These are phyloP conservation scores for Meandrusa payeni DNA, from an alignment of 2,888 invertebrate genomes.

Conservation along the genomic window DNA sequence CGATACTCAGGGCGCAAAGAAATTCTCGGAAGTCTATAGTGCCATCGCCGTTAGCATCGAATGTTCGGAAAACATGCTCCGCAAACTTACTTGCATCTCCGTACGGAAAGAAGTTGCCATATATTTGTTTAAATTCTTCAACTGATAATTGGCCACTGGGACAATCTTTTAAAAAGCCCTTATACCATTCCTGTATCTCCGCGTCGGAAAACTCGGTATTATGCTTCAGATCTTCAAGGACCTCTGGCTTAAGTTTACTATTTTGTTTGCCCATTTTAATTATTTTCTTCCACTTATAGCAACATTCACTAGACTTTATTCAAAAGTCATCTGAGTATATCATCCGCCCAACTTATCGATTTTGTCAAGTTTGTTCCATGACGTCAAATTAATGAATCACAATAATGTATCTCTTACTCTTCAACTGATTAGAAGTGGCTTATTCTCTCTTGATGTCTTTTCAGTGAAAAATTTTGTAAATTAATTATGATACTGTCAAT, in stretches of 20 bases:
- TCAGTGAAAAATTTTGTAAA: too few relatives aligned
- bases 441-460: too few relatives aligned
- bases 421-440: too few relatives aligned
- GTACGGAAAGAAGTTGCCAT: constrained; percentile 99
- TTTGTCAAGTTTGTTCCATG: too few relatives aligned
- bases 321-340: too few relatives aligned
- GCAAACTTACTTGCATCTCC: constrained; percentile 99
- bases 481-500: too few relatives aligned
- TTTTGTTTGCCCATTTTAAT: constrained; percentile 97
- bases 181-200: constrained; percentile 99
- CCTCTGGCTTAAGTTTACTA: constrained; percentile 99
- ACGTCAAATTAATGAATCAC: too few relatives aligned
- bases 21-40: constrained; percentile 99
- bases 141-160: constrained; percentile 98
- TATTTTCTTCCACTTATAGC: too few relatives aligned
- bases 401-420: too few relatives aligned
- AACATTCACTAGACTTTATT: too few relatives aligned
- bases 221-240: constrained; percentile 96
- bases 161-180: constrained; percentile 98
- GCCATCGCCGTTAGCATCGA: constrained; percentile 98
- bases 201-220: constrained; percentile 99
- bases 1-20: constrained; percentile 97
- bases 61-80: constrained; percentile 99
- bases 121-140: constrained; percentile 99
- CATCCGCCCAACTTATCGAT: too few relatives aligned